phyloP scores from a whole-genome alignment of 2,888 invertebrate species.

The Yponomeuta sedellus region DNA sequence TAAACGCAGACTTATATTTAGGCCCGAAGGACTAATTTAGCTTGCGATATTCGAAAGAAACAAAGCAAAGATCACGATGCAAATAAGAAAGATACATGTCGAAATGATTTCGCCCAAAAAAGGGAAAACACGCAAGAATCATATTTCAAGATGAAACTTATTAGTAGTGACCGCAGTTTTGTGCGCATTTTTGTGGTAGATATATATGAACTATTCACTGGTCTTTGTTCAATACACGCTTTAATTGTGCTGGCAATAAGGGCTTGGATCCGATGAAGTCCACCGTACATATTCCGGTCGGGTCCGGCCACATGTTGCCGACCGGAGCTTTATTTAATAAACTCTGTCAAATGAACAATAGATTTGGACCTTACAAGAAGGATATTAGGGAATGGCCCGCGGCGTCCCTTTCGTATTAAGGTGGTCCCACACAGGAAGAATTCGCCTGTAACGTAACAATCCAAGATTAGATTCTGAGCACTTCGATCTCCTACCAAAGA shows the following conservation, averaged over 20 bases:
- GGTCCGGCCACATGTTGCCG: slow-evolving; percentile 36
- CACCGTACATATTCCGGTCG: not conserved
- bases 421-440: no score
- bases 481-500: no score
- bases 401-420: not conserved
- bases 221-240: slow-evolving; percentile 17
- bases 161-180: slow-evolving; percentile 10
- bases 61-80: not conserved
- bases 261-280: no score
- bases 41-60: no score
- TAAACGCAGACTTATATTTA: no score
- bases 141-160: slow-evolving; percentile 11
- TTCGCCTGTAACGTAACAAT: no score
- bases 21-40: no score
- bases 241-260: no score
- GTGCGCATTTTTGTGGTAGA: slow-evolving; percentile 7
- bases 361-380: slow-evolving; percentile 40
- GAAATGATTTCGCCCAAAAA: not conserved
- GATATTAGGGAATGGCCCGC: slow-evolving; percentile 16
- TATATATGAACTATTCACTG: slow-evolving; percentile 14
- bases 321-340: slow-evolving; percentile 34
- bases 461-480: no score
- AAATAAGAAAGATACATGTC: not conserved
- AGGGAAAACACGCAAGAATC: not conserved
- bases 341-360: slow-evolving; percentile 59